These are phyloP conservation scores for Drosophila acutilabella DNA, from an alignment of 2,888 invertebrate species.

Conservation along the genomic window DNA sequence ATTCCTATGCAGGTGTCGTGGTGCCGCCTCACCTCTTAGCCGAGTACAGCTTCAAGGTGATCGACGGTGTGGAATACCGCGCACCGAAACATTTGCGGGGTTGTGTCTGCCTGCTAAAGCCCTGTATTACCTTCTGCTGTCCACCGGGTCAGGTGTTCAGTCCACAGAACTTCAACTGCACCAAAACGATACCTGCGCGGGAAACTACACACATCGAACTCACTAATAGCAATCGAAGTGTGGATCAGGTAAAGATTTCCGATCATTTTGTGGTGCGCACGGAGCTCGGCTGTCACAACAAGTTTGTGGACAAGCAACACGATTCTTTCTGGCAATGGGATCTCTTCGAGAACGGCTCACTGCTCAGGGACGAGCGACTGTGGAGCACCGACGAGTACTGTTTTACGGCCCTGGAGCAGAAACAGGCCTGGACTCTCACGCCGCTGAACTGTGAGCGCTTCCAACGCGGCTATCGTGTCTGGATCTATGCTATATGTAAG, in stretches of 20 bases:
- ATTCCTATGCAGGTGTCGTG: slow-evolving; percentile 76
- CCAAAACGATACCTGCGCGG: slow-evolving; percentile 42
- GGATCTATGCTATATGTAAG: slow-evolving; percentile 81
- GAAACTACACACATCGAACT: slow-evolving; percentile 72
- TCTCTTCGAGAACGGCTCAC: slow-evolving; percentile 70
- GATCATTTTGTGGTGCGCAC: slow-evolving; percentile 74
- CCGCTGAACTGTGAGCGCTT: slow-evolving; percentile 77
- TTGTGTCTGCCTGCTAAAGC: slow-evolving; percentile 81
- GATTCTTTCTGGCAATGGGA: slow-evolving; percentile 79
- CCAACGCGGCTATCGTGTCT: slow-evolving; percentile 75
- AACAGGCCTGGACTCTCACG: slow-evolving; percentile 70
- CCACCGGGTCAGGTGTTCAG: slow-evolving; percentile 66
- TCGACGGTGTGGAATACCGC: slow-evolving; percentile 71
- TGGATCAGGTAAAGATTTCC: slow-evolving; percentile 58
- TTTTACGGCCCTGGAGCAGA: slow-evolving; percentile 73
- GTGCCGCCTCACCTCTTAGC: slow-evolving; percentile 74
- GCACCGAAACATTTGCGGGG: slow-evolving; percentile 76
- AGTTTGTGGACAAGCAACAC: slow-evolving; percentile 71
- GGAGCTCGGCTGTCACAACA: slow-evolving; percentile 73
- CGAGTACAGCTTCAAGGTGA: slow-evolving; percentile 75
- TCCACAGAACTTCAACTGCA: slow-evolving; percentile 61
- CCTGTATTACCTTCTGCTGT: slow-evolving; percentile 84
- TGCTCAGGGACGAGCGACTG: slow-evolving; percentile 56
- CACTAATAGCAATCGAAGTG: slow-evolving; percentile 43
- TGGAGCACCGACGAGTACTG: slow-evolving; percentile 79